Conservation (phyloP, 2,797 vertebrate genomes). For the Hirundo rustica region DNA sequence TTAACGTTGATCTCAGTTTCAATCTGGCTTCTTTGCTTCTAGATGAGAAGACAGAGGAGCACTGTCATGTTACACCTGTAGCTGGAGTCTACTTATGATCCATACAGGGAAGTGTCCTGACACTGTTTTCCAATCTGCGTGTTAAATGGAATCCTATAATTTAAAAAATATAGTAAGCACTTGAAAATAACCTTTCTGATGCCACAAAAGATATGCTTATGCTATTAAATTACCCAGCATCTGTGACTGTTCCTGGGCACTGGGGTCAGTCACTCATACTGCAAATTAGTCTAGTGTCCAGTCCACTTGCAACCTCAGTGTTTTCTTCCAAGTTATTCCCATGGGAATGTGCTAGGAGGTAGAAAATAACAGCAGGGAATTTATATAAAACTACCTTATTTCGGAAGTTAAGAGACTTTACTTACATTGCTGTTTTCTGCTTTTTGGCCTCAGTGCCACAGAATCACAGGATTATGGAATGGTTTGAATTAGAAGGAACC, state of each 20-base stretch:
- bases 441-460: neutral
- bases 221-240: neutral
- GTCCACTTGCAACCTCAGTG: neutral
- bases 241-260: neutral
- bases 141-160: neutral
- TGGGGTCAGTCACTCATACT: neutral
- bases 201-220: neutral
- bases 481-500: neutral
- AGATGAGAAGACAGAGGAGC: neutral
- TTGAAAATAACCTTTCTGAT: neutral
- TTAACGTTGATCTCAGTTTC: neutral
- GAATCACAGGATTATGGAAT: neutral
- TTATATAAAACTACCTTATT: neutral
- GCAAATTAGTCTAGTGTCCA: neutral
- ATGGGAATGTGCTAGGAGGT: neutral
- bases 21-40: neutral
- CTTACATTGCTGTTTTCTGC: neutral
- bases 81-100: neutral
- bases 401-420: neutral
- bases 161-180: neutral
- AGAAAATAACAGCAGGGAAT: neutral
- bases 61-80: neutral
- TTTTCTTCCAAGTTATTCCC: neutral
- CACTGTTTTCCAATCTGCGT: accelerated
- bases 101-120: neutral